Evolutionary conservation across 2,888 invertebrate species (phyloP), one percentile per base, ranked within the genome.

Genomic region (Volucella inflata): DNA sequence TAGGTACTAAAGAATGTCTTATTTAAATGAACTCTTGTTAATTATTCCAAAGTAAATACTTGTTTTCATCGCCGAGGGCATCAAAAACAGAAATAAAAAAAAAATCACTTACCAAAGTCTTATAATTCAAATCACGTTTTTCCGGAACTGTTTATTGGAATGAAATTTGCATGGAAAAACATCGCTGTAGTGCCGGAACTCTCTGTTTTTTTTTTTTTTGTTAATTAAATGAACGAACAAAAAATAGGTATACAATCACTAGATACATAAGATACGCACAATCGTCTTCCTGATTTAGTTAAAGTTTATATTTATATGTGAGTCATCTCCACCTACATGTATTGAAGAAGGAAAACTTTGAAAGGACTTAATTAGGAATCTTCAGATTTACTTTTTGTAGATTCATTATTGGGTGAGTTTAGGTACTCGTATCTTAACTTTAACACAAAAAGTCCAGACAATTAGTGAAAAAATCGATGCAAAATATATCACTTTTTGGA

Each of bases 111-210:
- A 50, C 38, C 51, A 67, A 17, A 40, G 17, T 12, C 14, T 12
- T 42, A 51, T 21, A 36, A 76, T 76, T 76, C 76, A 12, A 36
- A 76, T 67, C 76, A 76, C 76, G 67, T 76, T 11, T 30, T 48
- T 3, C 8, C 10, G 42, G 50, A 36, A 16, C 44, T 17, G 16
- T 42, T 42, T 50, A 50, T 67, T 76, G 50, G 9, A 76, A 51
- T 59, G 17, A 50, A 68, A 67, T 50, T 67, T 76, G 44, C 48
- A 67, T 59, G 14, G 38, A 16, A 2, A 30, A 51, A 50, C 59
- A 50, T 30, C 12, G 46, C 38, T 57, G 42, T 8, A 38, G 51
- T 42, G 59, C 42, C 30, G 50, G 42, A 59, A 59, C 42, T 55
- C 30, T 6, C 30, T 30, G 30, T 6, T 30, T 30, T 30, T 30